phyloP scores from a whole-genome alignment of 2,888 invertebrate genomes.

The Cephus runcator region DNA sequence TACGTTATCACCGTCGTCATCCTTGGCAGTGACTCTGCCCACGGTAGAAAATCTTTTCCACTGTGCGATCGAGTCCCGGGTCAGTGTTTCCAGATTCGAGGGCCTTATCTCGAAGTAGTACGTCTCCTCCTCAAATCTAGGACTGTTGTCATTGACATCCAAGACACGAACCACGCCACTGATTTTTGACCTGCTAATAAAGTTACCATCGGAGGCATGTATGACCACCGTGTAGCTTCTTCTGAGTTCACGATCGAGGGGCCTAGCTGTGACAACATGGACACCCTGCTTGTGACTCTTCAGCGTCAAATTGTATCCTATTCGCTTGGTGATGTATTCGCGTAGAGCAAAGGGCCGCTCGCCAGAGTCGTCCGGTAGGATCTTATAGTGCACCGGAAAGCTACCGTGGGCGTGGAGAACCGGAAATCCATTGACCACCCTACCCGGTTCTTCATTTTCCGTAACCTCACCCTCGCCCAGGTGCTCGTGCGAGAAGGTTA shows the following conservation, averaged over 20 bases:
- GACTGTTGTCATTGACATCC: slow-evolving; percentile 94
- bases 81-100: slow-evolving; percentile 37
- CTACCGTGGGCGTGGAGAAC: slow-evolving; percentile 78
- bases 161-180: slow-evolving; percentile 77
- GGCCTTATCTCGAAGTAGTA: slow-evolving; percentile 78
- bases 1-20: slow-evolving; percentile 92
- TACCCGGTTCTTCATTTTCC: slow-evolving; percentile 82
- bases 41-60: slow-evolving; percentile 86
- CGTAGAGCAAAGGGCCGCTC: slow-evolving; percentile 74
- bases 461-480: slow-evolving; percentile 77
- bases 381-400: slow-evolving; percentile 80
- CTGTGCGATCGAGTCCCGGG: slow-evolving; percentile 71
- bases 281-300: slow-evolving; percentile 69
- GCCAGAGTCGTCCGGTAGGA: slow-evolving; percentile 77
- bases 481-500: slow-evolving; percentile 76
- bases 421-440: slow-evolving; percentile 77
- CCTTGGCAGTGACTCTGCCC: slow-evolving; percentile 86
- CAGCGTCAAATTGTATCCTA: slow-evolving; percentile 56
- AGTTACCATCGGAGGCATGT: slow-evolving; percentile 83
- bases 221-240: slow-evolving; percentile 79
- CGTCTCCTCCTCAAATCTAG: slow-evolving; percentile 80
- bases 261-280: slow-evolving; percentile 78
- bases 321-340: slow-evolving; percentile 70
- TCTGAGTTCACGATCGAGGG: slow-evolving; percentile 83
- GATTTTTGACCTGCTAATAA: slow-evolving; percentile 84